phyloP scores from a whole-genome alignment of 1,140 invertebrate species.

The Chrysomallon squamiferum region DNA sequence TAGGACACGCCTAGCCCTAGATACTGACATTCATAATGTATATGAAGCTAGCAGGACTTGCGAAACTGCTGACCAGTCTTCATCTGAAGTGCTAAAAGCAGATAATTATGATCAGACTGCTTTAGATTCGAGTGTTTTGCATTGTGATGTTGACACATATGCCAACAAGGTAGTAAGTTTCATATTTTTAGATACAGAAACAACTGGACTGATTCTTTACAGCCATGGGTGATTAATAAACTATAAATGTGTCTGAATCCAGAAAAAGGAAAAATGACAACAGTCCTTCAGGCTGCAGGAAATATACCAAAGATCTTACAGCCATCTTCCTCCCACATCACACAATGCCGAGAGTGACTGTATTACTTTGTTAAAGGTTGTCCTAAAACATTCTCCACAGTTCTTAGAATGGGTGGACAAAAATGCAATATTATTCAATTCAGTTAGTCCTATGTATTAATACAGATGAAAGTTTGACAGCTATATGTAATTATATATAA shows the following conservation, averaged over 20 bases:
- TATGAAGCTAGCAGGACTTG: too few relatives aligned
- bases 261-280: slow-evolving; percentile 27
- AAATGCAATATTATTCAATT: slow-evolving; percentile 33
- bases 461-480: too few relatives aligned
- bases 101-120: too few relatives aligned
- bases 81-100: too few relatives aligned
- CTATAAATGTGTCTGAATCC: slow-evolving; percentile 52
- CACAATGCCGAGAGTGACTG: slow-evolving; percentile 56
- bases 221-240: slow-evolving; percentile 48
- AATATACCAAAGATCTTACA: slow-evolving; percentile 43
- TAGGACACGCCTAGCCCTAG: too few relatives aligned
- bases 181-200: slow-evolving; percentile 54
- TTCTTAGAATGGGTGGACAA: slow-evolving; percentile 45
- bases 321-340: slow-evolving; percentile 23
- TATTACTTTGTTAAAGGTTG: slow-evolving; percentile 42
- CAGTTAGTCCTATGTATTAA: slow-evolving; percentile 21
- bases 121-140: too few relatives aligned
- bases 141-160: background rate
- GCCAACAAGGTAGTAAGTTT: slow-evolving; percentile 20
- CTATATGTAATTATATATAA: too few relatives aligned
- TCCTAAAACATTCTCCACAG: slow-evolving; percentile 25
- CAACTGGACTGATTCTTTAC: slow-evolving; percentile 35
- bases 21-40: too few relatives aligned
- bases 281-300: slow-evolving; percentile 42
- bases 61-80: too few relatives aligned